Evolutionary conservation across 2,113 vertebrate genomes (phyloP), one percentile per base, ranked within the genome.

Genomic region (Dissostichus mawsoni): DNA sequence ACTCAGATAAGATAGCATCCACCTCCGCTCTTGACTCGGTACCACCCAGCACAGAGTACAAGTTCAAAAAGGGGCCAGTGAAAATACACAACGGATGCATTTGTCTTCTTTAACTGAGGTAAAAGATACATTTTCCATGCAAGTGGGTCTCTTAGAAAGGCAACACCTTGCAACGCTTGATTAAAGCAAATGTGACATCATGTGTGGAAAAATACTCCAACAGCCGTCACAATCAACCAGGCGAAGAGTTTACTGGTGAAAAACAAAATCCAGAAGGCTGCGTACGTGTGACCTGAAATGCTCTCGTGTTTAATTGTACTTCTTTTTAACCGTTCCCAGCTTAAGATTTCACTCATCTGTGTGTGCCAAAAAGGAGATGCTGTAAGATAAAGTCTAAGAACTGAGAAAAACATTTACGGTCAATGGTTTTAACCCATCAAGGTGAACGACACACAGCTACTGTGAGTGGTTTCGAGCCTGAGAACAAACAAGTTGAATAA

Each of bases 1-100:
- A 81, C 77, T 72, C 62, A 86, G 88, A 92, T 89, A 86, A 91
- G 80, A 58, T 65, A 45, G 57, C 66, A 80, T 44, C 76, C 90
- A 88, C 83, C 89, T 90, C 80, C 90, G 52, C 89, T 87, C 53
- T 36, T 85, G 25, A 25, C n/a, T 10, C 7, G 25, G 45, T 53
- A 77, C 69, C 77, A 80, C 59, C 63, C 48, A 47, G 74, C 57
- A 59, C 64, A 56, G 48, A 45, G 82, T 16, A 64, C 69, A 51
- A 74, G 71, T 70, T 81, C 76, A 84, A 87, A 74, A 78, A 41
- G 8, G 71, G 47, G 44, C 18, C 69, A 62, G 69, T 29, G 45
- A 67, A 80, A 69, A 80, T 5, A 83, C 69, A 44, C 69, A 76
- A 13, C 69, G 2, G 66, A 78, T 68, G 41, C 58, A 76, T 70